Conservation (phyloP, 2,888 invertebrate genomes). For the Halictus quadricinctus region DNA sequence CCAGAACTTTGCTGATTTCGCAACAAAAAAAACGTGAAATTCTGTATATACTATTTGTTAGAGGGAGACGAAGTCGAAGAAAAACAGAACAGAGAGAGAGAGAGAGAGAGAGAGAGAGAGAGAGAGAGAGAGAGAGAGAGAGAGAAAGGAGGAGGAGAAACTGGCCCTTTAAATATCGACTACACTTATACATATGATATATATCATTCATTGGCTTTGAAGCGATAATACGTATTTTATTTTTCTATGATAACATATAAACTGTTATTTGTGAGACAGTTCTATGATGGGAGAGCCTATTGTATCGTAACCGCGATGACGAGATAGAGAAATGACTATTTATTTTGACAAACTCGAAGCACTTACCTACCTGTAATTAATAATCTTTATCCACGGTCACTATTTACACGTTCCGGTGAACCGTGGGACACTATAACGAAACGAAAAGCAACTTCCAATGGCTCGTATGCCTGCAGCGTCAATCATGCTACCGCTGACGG, state of each 20-base stretch:
- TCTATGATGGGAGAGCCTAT: slow-evolving; percentile 61
- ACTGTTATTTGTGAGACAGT: slow-evolving; percentile 58
- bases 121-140: neutral
- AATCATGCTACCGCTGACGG: neutral
- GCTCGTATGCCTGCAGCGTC: slow-evolving; percentile 11
- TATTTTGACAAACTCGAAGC: slow-evolving; percentile 61
- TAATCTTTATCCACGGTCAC: slow-evolving; percentile 29
- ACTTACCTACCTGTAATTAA: slow-evolving; percentile 42
- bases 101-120: neutral
- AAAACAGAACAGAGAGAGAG: too few relatives aligned
- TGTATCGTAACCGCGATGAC: slow-evolving; percentile 42
- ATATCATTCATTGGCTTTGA: slow-evolving; percentile 58
- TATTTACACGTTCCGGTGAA: slow-evolving; percentile 38
- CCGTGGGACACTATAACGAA: slow-evolving; percentile 13
- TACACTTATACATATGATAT: slow-evolving; percentile 34
- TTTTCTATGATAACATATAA: slow-evolving; percentile 61
- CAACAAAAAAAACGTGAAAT: slow-evolving; percentile 2
- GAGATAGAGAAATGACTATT: slow-evolving; percentile 54
- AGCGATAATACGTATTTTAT: slow-evolving; percentile 62
- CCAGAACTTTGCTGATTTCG: slow-evolving; percentile 24
- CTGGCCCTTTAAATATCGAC: slow-evolving; percentile 48
- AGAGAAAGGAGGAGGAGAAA: neutral
- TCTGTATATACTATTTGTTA: slow-evolving; percentile 35
- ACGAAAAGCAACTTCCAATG: slow-evolving; percentile 24
- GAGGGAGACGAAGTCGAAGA: neutral